Conservation (phyloP, 2,797 vertebrate genomes). For the Apodemus agrarius region DNA sequence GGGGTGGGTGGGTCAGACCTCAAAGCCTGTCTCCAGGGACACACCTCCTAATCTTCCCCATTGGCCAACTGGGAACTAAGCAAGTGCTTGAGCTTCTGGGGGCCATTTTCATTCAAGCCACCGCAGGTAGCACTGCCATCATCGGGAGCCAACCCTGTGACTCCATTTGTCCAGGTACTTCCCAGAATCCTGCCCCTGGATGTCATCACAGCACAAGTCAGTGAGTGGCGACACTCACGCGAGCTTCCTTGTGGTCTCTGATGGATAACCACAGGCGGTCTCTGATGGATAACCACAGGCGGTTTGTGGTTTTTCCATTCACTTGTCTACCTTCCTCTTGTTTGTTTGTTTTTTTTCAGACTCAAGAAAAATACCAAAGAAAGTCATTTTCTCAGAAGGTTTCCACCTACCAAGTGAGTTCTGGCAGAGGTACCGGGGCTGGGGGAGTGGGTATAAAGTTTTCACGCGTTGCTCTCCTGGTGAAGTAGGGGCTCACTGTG, state of each 20-base stretch:
- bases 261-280: background rate
- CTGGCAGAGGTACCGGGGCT: background rate
- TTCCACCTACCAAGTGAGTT: slow-evolving; percentile 85
- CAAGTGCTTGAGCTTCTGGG: background rate
- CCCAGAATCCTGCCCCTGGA: background rate
- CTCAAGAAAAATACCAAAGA: slow-evolving; percentile 75
- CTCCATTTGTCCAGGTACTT: background rate
- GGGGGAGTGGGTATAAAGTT: background rate
- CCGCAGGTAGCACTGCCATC: background rate
- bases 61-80: background rate
- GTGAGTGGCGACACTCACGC: background rate
- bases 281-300: background rate
- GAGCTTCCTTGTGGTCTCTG: background rate
- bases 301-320: background rate
- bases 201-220: background rate
- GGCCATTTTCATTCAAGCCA: background rate
- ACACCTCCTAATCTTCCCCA: background rate
- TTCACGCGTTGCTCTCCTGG: background rate
- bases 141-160: background rate
- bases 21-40: background rate
- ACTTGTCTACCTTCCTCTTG: background rate
- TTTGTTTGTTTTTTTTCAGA: slow-evolving; percentile 77
- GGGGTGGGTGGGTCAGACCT: background rate
- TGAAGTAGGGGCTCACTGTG: background rate
- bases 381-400: slow-evolving; percentile 78